phyloP scores from a whole-genome alignment of 2,113 vertebrate species.

The Nicator chloris region DNA sequence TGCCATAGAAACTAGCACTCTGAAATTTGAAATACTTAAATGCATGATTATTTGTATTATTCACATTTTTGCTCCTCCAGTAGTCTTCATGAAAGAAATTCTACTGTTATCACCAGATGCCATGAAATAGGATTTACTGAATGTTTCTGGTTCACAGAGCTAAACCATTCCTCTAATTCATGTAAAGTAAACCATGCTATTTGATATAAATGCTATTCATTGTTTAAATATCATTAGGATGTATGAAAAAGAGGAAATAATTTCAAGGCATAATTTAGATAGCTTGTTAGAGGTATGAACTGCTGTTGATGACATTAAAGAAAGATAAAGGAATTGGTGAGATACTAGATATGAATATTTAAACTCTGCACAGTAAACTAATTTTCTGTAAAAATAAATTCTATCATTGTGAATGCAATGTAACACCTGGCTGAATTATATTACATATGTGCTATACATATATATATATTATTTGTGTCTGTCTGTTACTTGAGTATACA shows the following conservation, averaged over 20 bases:
- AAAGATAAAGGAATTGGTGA: neutral
- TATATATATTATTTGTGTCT: neutral
- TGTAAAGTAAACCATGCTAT: neutral
- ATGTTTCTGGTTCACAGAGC: neutral
- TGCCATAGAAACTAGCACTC: constrained; percentile 7
- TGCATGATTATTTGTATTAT: constrained; percentile 35
- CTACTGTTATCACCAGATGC: neutral
- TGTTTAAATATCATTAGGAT: constrained; percentile 26
- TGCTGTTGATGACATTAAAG: constrained; percentile 9
- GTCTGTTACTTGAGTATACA: neutral
- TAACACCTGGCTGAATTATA: constrained; percentile 19
- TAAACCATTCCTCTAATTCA: neutral
- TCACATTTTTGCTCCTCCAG: constrained; percentile 27
- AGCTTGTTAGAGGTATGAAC: neutral
- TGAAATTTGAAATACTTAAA: constrained; percentile 43
- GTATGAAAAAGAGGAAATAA: neutral
- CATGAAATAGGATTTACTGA: constrained; percentile 5
- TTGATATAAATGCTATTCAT: neutral
- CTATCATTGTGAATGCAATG: constrained; percentile 14
- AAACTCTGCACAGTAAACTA: neutral
- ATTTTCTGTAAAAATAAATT: neutral
- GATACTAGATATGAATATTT: neutral
- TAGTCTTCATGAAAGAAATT: constrained; percentile 33
- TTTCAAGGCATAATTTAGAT: constrained; percentile 12
- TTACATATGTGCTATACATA: neutral